phyloP scores from a whole-genome alignment of 1,140 invertebrate genomes.

The Calliphora vicina region DNA sequence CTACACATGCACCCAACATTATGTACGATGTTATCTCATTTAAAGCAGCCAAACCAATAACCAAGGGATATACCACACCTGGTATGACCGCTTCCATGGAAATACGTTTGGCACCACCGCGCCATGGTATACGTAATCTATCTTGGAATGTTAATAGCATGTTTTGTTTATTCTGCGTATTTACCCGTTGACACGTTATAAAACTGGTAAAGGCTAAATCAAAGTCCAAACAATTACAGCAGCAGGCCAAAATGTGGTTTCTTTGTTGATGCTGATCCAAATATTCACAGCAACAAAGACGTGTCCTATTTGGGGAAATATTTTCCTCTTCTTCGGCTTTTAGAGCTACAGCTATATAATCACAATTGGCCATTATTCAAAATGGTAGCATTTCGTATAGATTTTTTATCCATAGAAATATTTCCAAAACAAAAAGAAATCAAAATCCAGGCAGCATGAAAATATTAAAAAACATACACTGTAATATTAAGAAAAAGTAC shows the following conservation, averaged over 20 bases:
- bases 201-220: slow-evolving; percentile 61
- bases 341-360: slow-evolving; percentile 8
- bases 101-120: slow-evolving; percentile 65
- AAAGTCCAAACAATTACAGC: slow-evolving; percentile 68
- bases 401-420: neutral
- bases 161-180: slow-evolving; percentile 45
- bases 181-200: slow-evolving; percentile 49
- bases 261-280: slow-evolving; percentile 64
- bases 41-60: slow-evolving; percentile 62
- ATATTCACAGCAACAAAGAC: slow-evolving; percentile 70
- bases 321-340: slow-evolving; percentile 41
- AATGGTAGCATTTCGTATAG: neutral
- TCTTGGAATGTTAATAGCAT: slow-evolving; percentile 66
- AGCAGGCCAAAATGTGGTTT: slow-evolving; percentile 68
- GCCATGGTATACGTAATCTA: slow-evolving; percentile 67
- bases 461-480: neutral
- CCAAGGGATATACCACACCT: slow-evolving; percentile 59
- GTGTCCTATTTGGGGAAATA: slow-evolving; percentile 39
- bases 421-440: neutral
- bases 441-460: slow-evolving; percentile 12
- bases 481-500: neutral
- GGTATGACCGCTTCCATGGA: slow-evolving; percentile 62
- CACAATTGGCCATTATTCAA: slow-evolving; percentile 1
- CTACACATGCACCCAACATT: slow-evolving; percentile 57
- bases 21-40: slow-evolving; percentile 61